Base-by-base conservation (phyloP, 2,888 invertebrate species). In the Falcaria lacertinaria region DNA sequence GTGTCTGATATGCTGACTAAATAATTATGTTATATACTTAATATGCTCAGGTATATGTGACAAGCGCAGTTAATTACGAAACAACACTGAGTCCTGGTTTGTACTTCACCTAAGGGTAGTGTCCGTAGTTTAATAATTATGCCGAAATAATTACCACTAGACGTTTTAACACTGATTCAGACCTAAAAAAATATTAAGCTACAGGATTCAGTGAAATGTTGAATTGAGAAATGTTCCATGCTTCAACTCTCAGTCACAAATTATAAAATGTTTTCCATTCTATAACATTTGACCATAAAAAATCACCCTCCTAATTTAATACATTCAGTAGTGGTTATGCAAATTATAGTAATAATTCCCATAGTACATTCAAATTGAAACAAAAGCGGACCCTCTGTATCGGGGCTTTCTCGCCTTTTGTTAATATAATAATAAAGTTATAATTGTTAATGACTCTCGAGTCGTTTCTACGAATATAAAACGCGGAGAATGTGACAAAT, bases 391-490 rank as follows among this genome's bases (percentile, higher is more conserved):
- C 57, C 69, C 38, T 52, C 85, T 75, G 79, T 71, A 66, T 64
- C 72, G 60, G 28, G 69, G 60, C 64, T 61, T 76, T 72, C 66
- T 70, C 71, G 75, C 76, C 78, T 80, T 69, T 86, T 84, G 81
- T 85, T 77, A 77, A 74, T 71, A 69, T 74, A 72, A 78, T 82
- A 81, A 83, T 83, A 70, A 76, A 82, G 72, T 80, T 77, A 72
- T 74, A 74, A 81, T 78, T 71, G 69, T 75, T 82, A 83, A 84
- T 69, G 77, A 73, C 71, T 72, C 83, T 86, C 60, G 57, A 75
- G 71, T 74, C 69, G 69, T 69, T 67, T 69, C 68, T 45, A 59
- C 74, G 70, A 60, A 59, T 71, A 71, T 77, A 69, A 73, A 76
- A 54, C 56, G 48, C 61, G 65, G 69, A 59, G 57, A 60, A 57